Evolutionary conservation across 2,888 invertebrate species (phyloP), one percentile per base, ranked within the genome.

Genomic region (Luperina testacea): DNA sequence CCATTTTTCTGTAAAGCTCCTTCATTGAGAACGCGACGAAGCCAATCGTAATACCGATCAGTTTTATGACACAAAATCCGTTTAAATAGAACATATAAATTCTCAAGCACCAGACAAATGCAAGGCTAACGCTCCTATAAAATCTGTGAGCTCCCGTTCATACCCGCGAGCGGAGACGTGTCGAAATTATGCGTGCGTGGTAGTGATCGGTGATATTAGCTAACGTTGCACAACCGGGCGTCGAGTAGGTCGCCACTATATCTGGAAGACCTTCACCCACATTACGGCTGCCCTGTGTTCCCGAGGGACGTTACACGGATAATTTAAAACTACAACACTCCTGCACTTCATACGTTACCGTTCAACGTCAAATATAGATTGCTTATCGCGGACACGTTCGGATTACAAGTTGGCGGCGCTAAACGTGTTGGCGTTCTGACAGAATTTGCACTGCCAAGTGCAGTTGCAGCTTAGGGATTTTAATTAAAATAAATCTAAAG

Each of bases 261-360:
- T 94, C 94, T 92, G 95, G 95, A 93, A 92, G 96, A 96, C 96
- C 96, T 96, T 96, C 96, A 96, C 96, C 96, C 91, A 94, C 90
- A 94, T 95, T 91, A 90, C 90, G 84, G 90, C 84, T 86, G 91
- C 90, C 91, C 90, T 92, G 91, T 87, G 87, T 84, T 94, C 95
- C 95, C 94, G 93, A 92, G 94, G 93, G 94, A 94, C 88, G 80
- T 84, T 83, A 88, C 78, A 84, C 89, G 89, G 85, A 79, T 77
- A 87, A 90, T 91, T 91, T 91, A 88, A 81, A 85, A 85, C 82
- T 85, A 81, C 87, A 75, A 76, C 77, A 84, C 77, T 77, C 74
- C 67, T 65, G 79, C 83, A 80, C 77, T 80, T 85, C 65, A 72
- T 75, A 74, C 75, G 79, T 71, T 78, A 79, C 78, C 64, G 74